A percentile compares a stretch with the other conserved stretches of the same genome.
Evolutionary conservation across 2,888 invertebrate species (phyloP).

Genomic region (Galerucella pusilla): DNA sequence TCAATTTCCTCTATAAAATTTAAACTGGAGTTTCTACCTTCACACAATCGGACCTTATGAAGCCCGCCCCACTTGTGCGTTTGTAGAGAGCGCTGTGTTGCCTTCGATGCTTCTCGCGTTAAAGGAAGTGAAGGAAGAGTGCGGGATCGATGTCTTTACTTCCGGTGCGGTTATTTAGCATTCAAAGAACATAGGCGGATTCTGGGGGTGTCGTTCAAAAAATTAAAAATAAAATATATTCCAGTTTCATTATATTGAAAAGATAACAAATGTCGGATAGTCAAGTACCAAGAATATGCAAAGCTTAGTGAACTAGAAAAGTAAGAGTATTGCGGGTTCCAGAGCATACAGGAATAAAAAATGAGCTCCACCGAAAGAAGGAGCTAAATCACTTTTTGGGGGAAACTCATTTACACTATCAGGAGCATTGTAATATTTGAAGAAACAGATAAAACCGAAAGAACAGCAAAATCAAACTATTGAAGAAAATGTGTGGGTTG

Average conservation of each 20-base stretch:
- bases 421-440: no score
- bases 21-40: background rate
- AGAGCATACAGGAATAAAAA: no score
- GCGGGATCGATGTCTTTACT: conserved; percentile 55
- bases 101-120: conserved; percentile 31
- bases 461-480: no score
- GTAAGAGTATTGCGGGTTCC: no score
- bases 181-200: conserved; percentile 12
- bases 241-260: background rate
- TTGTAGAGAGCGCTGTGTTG: conserved; percentile 31
- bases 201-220: no score
- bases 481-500: no score
- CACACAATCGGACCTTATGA: conserved; percentile 7
- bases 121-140: conserved; percentile 47
- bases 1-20: background rate
- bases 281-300: no score
- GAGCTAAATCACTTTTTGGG: no score
- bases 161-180: conserved; percentile 54
- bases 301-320: no score
- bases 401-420: no score
- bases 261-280: background rate
- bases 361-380: no score
- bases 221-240: background rate
- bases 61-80: conserved; percentile 6
- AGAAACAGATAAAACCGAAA: no score